Evolutionary conservation across 2,797 vertebrate genomes (phyloP).

Genomic region (Sphenopsis melanotis): DNA sequence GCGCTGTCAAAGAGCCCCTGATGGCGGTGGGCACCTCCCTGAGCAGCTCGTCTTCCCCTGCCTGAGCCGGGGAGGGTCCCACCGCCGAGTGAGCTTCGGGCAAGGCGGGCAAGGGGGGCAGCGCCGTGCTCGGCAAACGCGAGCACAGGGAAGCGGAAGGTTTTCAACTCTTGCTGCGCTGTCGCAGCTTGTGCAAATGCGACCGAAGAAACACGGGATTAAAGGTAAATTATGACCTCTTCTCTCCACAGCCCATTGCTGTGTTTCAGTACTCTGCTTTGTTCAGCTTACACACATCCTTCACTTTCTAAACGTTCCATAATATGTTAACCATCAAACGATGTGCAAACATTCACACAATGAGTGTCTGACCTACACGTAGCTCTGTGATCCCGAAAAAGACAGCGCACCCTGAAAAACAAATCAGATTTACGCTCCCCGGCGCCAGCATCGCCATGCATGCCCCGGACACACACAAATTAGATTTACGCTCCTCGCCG

Average conservation of each 20-base stretch:
- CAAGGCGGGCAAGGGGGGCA: background rate
- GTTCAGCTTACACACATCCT: background rate
- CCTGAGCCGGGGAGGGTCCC: fast-evolving
- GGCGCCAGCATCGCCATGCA: too few relatives aligned
- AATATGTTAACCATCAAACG: background rate
- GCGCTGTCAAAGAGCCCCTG: background rate
- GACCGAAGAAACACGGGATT: fast-evolving
- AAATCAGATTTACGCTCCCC: background rate
- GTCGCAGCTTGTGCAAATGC: fast-evolving
- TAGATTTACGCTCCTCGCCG: too few relatives aligned
- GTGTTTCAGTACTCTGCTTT: background rate
- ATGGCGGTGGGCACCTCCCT: fast-evolving
- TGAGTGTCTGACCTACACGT: background rate
- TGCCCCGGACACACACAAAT: too few relatives aligned
- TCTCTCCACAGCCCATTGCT: background rate
- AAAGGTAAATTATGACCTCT: background rate
- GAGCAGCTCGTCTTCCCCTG: fast-evolving
- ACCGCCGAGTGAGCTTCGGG: fast-evolving
- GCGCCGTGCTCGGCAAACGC: fast-evolving
- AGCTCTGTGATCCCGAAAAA: background rate
- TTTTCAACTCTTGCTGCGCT: fast-evolving
- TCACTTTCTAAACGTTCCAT: background rate
- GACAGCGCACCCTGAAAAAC: background rate
- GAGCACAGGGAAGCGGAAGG: fast-evolving
- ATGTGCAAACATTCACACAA: background rate